Conservation (phyloP, 2,797 vertebrate genomes). For the Ctenopoma multispine region DNA sequence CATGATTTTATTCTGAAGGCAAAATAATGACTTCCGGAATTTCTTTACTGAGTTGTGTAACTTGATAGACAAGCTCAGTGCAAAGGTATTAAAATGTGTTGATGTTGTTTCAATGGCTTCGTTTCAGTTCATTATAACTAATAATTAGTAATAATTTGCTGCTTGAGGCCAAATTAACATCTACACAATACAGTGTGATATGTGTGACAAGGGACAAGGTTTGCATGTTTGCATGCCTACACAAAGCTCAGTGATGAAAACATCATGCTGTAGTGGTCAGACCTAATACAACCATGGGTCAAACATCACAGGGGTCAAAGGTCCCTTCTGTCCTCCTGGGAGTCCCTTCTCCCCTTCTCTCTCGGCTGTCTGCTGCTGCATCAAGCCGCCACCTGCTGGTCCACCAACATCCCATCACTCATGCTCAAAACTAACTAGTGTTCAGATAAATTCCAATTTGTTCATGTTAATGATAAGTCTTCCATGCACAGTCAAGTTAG, state of each 20-base stretch:
- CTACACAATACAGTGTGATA: background rate
- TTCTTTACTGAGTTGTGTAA: background rate
- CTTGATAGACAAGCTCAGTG: background rate
- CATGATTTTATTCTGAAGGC: constrained; percentile 42
- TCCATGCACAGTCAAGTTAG: no score
- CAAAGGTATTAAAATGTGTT: constrained; percentile 17
- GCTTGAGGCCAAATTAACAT: background rate
- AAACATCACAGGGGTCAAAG: constrained; percentile 23
- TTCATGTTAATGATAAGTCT: no score
- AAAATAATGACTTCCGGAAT: constrained; percentile 10
- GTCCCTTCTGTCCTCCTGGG: background rate
- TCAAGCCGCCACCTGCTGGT: constrained; percentile 77
- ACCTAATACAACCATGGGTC: background rate
- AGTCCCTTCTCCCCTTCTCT: background rate
- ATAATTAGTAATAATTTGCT: background rate
- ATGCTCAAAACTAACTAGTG: background rate
- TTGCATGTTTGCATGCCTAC: background rate
- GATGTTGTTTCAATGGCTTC: background rate
- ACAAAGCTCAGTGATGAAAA: background rate
- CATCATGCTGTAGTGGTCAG: background rate
- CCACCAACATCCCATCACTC: background rate
- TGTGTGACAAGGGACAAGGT: background rate
- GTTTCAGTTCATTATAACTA: background rate
- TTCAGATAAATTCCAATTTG: no score
- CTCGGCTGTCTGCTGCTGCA: constrained; percentile 26